Percentiles rank a stretch among this genome's conserved stretches.
Evolutionary conservation across 2,113 vertebrate genomes (phyloP).

Genomic region (Tamias sibiricus): DNA sequence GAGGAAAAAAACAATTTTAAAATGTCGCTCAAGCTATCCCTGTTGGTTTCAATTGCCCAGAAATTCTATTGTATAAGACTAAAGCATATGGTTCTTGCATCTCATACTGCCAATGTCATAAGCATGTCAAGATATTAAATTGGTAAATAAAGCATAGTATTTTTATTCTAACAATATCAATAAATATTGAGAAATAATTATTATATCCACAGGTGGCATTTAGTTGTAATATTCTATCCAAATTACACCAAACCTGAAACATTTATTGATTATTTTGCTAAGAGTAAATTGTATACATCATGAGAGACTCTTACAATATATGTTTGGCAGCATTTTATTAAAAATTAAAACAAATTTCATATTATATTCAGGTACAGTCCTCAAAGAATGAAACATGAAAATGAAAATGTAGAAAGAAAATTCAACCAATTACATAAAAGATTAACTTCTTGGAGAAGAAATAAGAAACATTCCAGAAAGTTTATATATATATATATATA

Average conservation of each 20-base stretch:
- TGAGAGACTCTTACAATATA: background rate
- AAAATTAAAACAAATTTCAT: constrained; percentile 8
- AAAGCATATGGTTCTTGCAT: constrained; percentile 26
- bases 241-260: background rate
- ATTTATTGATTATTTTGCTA: constrained; percentile 24
- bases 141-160: background rate
- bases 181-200: background rate
- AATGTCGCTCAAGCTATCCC: constrained; percentile 32
- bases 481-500: background rate
- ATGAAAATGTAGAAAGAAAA: constrained; percentile 27
- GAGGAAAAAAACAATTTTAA: constrained; percentile 43
- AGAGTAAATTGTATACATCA: background rate
- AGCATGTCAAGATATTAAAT: background rate
- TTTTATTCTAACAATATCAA: background rate
- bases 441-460: background rate
- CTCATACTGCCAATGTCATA: background rate
- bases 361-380: background rate
- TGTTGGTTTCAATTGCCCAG: constrained; percentile 50
- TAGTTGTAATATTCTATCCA: background rate
- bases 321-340: background rate
- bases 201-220: background rate
- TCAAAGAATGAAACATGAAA: background rate
- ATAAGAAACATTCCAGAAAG: background rate
- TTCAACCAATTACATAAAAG: background rate
- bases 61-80: constrained; percentile 50